Evolutionary conservation across 92 coral and sea anemone genomes (phyloP).

Genomic region (Actinostola sp.): DNA sequence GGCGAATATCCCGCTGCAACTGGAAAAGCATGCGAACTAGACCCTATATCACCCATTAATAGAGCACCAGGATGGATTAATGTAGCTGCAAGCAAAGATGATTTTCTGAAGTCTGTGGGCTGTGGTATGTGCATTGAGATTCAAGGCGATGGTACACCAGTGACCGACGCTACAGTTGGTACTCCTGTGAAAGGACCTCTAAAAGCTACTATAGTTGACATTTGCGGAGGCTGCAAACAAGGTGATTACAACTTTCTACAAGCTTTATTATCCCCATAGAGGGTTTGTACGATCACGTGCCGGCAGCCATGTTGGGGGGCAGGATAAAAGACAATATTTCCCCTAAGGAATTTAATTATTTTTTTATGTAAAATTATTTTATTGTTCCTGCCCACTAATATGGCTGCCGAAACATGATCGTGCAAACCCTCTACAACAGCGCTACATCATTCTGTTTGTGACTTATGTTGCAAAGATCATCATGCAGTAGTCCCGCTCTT

Average conservation of each 20-base stretch:
- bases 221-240: slow-evolving; percentile 71
- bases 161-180: slow-evolving; percentile 46
- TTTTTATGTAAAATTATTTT: too few species aligned
- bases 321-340: too few species aligned
- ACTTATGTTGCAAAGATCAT: too few species aligned
- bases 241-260: slow-evolving; percentile 42
- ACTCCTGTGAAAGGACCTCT: slow-evolving; percentile 71
- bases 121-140: slow-evolving; percentile 88
- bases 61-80: slow-evolving; percentile 71
- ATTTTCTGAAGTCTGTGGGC: slow-evolving; percentile 74
- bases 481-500: too few species aligned
- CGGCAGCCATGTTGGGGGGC: too few species aligned
- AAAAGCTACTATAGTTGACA: slow-evolving; percentile 67
- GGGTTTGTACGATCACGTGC: too few species aligned
- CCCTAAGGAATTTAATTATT: too few species aligned
- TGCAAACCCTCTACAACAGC: too few species aligned
- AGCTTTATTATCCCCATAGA: too few species aligned
- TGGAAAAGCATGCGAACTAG: slow-evolving; percentile 71
- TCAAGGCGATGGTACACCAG: slow-evolving; percentile 66
- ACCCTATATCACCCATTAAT: slow-evolving; percentile 69
- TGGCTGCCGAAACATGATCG: too few species aligned
- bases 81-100: slow-evolving; percentile 79
- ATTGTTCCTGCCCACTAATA: too few species aligned
- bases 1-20: slow-evolving; percentile 68
- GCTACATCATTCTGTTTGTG: too few species aligned